Percentiles rank a stretch among this genome's conserved stretches.
phyloP scores from a whole-genome alignment of 2,113 vertebrate genomes.

The Patagioenas fasciata region DNA sequence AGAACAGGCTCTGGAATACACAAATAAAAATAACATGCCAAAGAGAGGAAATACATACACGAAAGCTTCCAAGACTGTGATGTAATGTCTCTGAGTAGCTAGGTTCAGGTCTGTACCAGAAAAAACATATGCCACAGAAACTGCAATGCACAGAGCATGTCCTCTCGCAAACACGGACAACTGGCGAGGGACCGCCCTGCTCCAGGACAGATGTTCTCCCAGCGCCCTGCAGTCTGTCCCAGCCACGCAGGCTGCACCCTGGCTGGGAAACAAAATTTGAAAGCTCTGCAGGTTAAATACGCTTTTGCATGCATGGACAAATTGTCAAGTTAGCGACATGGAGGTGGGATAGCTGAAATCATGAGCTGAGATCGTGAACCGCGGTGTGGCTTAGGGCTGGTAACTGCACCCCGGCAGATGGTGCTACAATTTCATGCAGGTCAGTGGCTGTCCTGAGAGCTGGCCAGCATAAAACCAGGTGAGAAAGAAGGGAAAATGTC shows the following conservation, averaged over 20 bases:
- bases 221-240: fast-evolving
- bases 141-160: background rate
- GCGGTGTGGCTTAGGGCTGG: background rate
- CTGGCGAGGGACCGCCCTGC: background rate
- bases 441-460: background rate
- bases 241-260: background rate
- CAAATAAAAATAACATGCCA: background rate
- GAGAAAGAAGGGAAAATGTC: background rate
- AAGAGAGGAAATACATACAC: background rate
- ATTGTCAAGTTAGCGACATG: fast-evolving
- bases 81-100: background rate
- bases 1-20: background rate
- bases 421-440: background rate
- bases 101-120: background rate
- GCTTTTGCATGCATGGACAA: fast-evolving
- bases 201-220: background rate
- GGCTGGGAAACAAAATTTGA: background rate
- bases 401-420: background rate
- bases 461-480: background rate
- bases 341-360: background rate
- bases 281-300: background rate
- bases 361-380: fast-evolving
- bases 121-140: background rate
- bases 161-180: fast-evolving
- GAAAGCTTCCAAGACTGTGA: background rate